phyloP scores from a whole-genome alignment of 64 coral and sea anemone genomes.

The Pocillopora verrucosa region DNA sequence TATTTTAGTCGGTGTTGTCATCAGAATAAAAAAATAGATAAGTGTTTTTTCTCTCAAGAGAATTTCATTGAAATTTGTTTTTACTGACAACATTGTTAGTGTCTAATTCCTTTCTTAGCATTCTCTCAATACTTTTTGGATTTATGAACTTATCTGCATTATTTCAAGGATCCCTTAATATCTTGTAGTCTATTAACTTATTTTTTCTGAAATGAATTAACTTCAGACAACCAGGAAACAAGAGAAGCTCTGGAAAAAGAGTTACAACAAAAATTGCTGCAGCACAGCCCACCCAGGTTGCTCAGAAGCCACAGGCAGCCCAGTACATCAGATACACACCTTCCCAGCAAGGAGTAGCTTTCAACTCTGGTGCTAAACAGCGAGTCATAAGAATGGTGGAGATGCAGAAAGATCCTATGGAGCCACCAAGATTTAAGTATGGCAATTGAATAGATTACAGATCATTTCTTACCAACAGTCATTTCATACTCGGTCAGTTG shows the following conservation, averaged over 20 bases:
- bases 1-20: too few species aligned
- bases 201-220: not conserved
- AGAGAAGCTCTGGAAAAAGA: slow-evolving; percentile 96
- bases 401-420: slow-evolving; percentile 98
- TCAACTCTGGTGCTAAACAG: slow-evolving; percentile 97
- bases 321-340: slow-evolving; percentile 98
- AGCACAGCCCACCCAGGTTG: slow-evolving; percentile 88
- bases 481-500: too few species aligned
- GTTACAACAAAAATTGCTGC: slow-evolving; percentile 90
- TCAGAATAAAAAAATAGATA: too few species aligned
- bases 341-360: slow-evolving; percentile 90
- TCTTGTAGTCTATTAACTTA: not conserved
- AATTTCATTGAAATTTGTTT: too few species aligned
- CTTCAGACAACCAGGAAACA: slow-evolving; percentile 79
- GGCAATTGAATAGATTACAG: not conserved
- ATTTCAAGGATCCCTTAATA: not conserved
- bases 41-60: too few species aligned
- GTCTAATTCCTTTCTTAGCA: too few species aligned
- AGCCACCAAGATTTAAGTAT: slow-evolving; percentile 97
- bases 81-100: too few species aligned
- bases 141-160: too few species aligned
- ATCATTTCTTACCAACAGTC: too few species aligned
- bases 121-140: too few species aligned
- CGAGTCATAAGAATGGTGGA: slow-evolving; percentile 96
- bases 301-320: slow-evolving; percentile 78